phyloP scores from a whole-genome alignment of 2,113 vertebrate genomes.

The Eleginops maclovinus region DNA sequence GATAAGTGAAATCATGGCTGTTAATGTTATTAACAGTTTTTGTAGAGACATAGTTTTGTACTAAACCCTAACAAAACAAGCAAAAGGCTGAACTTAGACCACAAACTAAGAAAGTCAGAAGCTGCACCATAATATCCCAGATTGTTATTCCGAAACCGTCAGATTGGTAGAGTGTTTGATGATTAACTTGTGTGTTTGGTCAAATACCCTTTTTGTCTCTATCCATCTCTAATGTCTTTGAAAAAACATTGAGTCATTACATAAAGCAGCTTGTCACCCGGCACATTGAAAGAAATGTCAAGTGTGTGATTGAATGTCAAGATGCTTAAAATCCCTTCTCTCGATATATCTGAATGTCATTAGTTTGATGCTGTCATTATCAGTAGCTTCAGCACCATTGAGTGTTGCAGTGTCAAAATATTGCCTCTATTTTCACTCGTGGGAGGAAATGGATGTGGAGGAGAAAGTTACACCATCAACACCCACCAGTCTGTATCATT shows the following conservation, averaged over 20 bases:
- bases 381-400: conserved; percentile 14
- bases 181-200: conserved; percentile 5
- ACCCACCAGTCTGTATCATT: conserved; percentile 31
- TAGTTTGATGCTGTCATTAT: conserved; percentile 25
- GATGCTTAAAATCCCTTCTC: conserved; percentile 41
- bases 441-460: background rate
- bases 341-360: conserved; percentile 33
- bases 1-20: background rate
- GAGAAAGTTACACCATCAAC: conserved; percentile 30
- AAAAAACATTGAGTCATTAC: conserved; percentile 36
- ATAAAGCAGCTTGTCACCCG: conserved; percentile 31
- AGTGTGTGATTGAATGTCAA: conserved; percentile 53
- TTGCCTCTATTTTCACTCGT: conserved; percentile 7
- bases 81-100: background rate
- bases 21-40: background rate
- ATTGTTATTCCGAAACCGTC: background rate
- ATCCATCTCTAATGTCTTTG: conserved; percentile 22
- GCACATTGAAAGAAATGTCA: conserved; percentile 49
- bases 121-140: background rate
- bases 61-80: background rate
- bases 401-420: conserved; percentile 21
- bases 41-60: background rate
- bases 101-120: background rate
- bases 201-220: conserved; percentile 10
- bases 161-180: background rate